Conservation (phyloP, 2,888 invertebrate genomes). For the Chalcis sispes region DNA sequence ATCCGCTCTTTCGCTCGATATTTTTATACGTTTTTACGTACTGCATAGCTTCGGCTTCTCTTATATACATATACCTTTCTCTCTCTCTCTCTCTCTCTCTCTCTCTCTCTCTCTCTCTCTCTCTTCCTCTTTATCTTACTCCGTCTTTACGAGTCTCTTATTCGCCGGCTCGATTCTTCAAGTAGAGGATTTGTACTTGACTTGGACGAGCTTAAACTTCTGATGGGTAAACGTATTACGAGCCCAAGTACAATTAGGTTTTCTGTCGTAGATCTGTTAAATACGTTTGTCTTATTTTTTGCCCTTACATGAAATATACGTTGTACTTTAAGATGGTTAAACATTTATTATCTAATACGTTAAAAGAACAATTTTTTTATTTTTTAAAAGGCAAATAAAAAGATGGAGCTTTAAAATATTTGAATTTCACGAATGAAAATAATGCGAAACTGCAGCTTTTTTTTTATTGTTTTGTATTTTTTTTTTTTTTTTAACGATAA, state of each 20-base stretch:
- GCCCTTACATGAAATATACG: background rate
- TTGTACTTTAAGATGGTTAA: background rate
- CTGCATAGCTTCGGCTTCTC: background rate
- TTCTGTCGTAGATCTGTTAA: constrained; percentile 50
- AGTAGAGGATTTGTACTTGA: constrained; percentile 46
- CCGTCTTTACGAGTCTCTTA: constrained; percentile 23
- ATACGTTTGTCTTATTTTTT: constrained; percentile 7
- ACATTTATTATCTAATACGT: constrained; percentile 12
- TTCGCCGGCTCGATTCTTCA: constrained; percentile 44
- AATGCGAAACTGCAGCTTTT: too few relatives aligned
- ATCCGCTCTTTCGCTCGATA: constrained; percentile 9
- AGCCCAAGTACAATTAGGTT: constrained; percentile 49
- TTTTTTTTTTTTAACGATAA: too few relatives aligned
- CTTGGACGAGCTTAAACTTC: constrained; percentile 47
- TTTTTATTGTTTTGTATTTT: too few relatives aligned
- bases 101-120: constrained; percentile 16
- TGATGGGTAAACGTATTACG: constrained; percentile 49
- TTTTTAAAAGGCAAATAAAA: too few relatives aligned
- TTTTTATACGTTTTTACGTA: constrained; percentile 34
- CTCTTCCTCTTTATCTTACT: constrained; percentile 30
- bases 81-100: constrained; percentile 3
- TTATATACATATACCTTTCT: background rate
- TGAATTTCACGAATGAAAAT: too few relatives aligned
- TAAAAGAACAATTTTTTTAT: too few relatives aligned
- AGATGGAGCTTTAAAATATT: too few relatives aligned